phyloP scores from a whole-genome alignment of 2,113 vertebrate species.

The Hippocampus mohnikei region DNA sequence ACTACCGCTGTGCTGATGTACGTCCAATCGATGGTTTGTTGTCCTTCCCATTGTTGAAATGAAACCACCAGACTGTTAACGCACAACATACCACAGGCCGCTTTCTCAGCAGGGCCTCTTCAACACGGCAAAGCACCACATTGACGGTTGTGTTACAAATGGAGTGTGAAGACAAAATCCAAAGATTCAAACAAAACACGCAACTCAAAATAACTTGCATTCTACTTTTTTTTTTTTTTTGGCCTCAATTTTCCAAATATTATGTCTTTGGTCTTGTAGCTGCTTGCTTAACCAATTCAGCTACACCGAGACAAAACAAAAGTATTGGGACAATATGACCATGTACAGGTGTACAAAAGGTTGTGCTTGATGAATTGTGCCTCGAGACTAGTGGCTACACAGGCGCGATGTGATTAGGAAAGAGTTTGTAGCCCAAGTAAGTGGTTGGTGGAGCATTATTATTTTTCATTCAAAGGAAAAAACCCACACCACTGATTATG shows the following conservation, averaged over 20 bases:
- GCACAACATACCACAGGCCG: background rate
- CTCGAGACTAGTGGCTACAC: too few relatives aligned
- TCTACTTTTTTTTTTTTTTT: background rate
- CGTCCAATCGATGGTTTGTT: constrained; percentile 1
- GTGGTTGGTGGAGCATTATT: too few relatives aligned
- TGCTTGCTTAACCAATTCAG: background rate
- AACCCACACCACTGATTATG: background rate
- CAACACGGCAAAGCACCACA: background rate
- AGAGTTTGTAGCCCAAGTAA: too few relatives aligned
- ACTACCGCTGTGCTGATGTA: constrained; percentile 14
- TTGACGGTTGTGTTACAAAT: constrained; percentile 5
- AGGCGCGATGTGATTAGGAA: too few relatives aligned
- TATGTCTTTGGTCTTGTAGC: background rate
- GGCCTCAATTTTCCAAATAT: background rate
- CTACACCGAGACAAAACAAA: background rate
- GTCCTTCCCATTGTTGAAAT: constrained; percentile 23
- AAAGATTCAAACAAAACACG: background rate
- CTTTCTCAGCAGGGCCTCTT: background rate
- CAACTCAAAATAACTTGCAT: background rate
- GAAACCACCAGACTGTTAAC: constrained; percentile 33
- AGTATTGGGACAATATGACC: background rate
- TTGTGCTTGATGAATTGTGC: too few relatives aligned
- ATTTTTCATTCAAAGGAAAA: too few relatives aligned
- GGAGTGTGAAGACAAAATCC: background rate
- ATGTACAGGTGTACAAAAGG: too few relatives aligned